Conservation (phyloP, 2,113 vertebrate species). For the Hyperopisus bebe region DNA sequence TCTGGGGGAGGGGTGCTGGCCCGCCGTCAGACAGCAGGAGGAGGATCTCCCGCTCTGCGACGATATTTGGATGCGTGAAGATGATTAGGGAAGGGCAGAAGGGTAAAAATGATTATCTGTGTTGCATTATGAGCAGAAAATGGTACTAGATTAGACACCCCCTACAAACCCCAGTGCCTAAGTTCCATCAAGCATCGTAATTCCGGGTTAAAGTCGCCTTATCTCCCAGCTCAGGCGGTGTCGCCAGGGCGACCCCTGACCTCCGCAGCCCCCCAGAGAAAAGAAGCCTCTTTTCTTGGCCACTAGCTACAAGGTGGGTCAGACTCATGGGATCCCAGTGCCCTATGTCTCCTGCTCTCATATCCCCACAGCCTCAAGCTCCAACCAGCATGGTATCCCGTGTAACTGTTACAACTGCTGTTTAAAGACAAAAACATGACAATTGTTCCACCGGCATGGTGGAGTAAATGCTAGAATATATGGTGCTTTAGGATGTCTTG, state of each 20-base stretch:
- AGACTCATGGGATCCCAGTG: not conserved
- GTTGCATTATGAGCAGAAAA: constrained; percentile 57
- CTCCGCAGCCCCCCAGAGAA: constrained; percentile 26
- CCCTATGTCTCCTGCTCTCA: not conserved
- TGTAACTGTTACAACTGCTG: not conserved
- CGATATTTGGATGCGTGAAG: constrained; percentile 47
- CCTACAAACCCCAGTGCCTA: constrained; percentile 29
- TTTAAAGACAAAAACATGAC: not conserved
- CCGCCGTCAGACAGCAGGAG: not conserved
- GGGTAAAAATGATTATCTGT: constrained; percentile 54
- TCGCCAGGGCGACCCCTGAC: constrained; percentile 55
- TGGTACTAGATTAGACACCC: constrained; percentile 53
- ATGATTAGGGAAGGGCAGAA: constrained; percentile 43
- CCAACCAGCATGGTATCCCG: not conserved
- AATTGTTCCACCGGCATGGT: not conserved
- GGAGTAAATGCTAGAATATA: not conserved
- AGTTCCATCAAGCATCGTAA: constrained; percentile 45
- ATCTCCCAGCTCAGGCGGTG: constrained; percentile 59
- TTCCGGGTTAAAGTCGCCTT: constrained; percentile 54
- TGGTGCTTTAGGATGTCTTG: not conserved
- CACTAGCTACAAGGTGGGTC: constrained; percentile 12
- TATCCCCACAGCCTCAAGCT: not conserved
- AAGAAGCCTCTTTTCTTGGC: constrained; percentile 17
- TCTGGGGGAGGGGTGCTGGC: not conserved
- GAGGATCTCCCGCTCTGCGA: constrained; percentile 51